Evolutionary conservation across 2,888 invertebrate genomes (phyloP), one percentile per base, ranked within the genome.

Genomic region (Fragum fragum): DNA sequence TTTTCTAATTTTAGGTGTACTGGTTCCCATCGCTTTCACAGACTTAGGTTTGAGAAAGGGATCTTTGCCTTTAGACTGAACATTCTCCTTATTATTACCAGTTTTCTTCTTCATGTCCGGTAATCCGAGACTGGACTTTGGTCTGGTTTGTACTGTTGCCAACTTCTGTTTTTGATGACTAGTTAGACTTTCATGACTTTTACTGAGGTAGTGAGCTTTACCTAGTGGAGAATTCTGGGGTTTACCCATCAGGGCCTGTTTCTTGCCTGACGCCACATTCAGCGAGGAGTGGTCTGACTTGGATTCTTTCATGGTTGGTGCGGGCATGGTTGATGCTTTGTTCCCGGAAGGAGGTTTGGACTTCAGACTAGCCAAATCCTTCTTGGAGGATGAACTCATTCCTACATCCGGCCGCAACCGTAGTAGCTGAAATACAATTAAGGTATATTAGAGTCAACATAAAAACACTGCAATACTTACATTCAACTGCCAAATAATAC

Each of bases 141-240:
- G 89, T 63, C 88, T 75, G 14, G 75, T 76, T 18, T 89, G 86
- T 39, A 79, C 73, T 1, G 88, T 80, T 7, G 87, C 81, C 6
- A 90, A 86, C 68, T 91, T 91, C 78, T 88, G 88, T 69, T 91
- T 90, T 75, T 92, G 90, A 69, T 89, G 88, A 80, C 88, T 88
- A 9, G 93, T 91, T 36, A 94, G 85, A 76, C 91, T 94, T 74
- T 94, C 94, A 66, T 93, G 93, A 82, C 93, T 94, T 85, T 93
- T 93, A 81, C 93, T 94, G 32, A 94, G 88, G 71, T 91, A 92
- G 21, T 66, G 66, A 0, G 57, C 52, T 74, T 93, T 93, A n/a
- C 88, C 87, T 23, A 92, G 77, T 21, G 90, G 83, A 26, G 89
- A 84, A 32, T 85, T 83, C 57, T 80, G 66, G 74, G 79, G 81